Conservation (phyloP, 2,888 invertebrate species). For the Aphodius sticticus region DNA sequence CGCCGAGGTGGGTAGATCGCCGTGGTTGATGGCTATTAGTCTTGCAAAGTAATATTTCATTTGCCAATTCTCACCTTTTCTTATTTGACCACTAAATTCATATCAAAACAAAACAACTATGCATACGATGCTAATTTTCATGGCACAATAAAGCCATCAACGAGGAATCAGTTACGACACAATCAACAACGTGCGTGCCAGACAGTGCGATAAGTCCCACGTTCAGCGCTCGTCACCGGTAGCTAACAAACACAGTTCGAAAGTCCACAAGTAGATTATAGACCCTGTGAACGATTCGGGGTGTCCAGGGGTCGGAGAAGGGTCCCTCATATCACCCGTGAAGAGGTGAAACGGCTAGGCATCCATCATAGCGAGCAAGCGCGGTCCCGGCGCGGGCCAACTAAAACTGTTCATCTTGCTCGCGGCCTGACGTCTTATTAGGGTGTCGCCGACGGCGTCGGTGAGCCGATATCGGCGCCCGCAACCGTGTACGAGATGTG, state of each 20-base stretch:
- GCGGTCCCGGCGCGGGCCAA: slow-evolving; percentile 32
- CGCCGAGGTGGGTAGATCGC: too few species aligned
- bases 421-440: slow-evolving; percentile 47
- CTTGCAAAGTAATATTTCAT: too few species aligned
- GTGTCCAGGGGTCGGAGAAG: neutral
- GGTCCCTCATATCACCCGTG: neutral
- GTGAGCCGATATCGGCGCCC: slow-evolving; percentile 46
- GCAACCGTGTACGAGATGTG: slow-evolving; percentile 55
- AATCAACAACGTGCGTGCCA: neutral
- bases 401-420: slow-evolving; percentile 37
- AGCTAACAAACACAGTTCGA: neutral
- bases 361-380: slow-evolving; percentile 44
- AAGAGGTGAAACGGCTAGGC: neutral
- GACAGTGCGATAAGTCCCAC: neutral
- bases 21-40: too few species aligned
- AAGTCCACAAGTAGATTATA: neutral
- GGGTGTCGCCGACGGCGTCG: slow-evolving; percentile 18
- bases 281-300: neutral
- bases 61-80: neutral
- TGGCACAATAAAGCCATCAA: neutral
- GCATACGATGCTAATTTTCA: neutral
- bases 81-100: neutral
- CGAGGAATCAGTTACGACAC: neutral
- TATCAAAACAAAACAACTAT: too few species aligned
- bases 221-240: neutral